Evolutionary conservation across 2,113 vertebrate species (phyloP).

Genomic region (Microcebus jonahi): DNA sequence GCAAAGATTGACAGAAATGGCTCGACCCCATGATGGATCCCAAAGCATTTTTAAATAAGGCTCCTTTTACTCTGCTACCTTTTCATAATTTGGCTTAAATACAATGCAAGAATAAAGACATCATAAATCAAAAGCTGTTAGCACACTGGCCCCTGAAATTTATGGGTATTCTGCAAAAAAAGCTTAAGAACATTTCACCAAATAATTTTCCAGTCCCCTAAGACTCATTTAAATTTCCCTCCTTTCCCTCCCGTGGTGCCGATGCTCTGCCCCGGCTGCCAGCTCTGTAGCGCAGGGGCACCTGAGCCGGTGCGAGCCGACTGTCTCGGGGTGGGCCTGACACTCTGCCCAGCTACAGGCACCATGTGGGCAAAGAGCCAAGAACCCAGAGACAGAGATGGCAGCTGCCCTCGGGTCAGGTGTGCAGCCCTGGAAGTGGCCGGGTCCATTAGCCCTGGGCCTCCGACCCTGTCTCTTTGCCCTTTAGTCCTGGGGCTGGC

Average conservation of each 20-base stretch:
- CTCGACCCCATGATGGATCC: neutral
- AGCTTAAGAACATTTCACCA: conserved; percentile 40
- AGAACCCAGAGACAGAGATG: neutral
- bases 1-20: conserved; percentile 31
- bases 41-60: conserved; percentile 51
- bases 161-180: conserved; percentile 57
- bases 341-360: neutral
- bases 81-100: conserved; percentile 63
- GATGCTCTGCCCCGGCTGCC: neutral
- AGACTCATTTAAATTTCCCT: neutral
- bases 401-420: neutral
- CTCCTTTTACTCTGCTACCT: neutral
- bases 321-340: neutral
- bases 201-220: conserved; percentile 42
- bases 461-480: neutral
- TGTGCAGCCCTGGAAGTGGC: neutral
- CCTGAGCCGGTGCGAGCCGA: neutral
- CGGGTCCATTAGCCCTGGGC: no score
- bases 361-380: neutral
- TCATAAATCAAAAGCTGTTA: conserved; percentile 47
- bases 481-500: neutral
- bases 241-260: neutral
- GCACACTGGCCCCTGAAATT: neutral
- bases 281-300: neutral
- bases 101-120: conserved; percentile 33